These are phyloP conservation scores for Amphipyra berbera DNA, from an alignment of 2,888 invertebrate genomes.

Conservation along the genomic window DNA sequence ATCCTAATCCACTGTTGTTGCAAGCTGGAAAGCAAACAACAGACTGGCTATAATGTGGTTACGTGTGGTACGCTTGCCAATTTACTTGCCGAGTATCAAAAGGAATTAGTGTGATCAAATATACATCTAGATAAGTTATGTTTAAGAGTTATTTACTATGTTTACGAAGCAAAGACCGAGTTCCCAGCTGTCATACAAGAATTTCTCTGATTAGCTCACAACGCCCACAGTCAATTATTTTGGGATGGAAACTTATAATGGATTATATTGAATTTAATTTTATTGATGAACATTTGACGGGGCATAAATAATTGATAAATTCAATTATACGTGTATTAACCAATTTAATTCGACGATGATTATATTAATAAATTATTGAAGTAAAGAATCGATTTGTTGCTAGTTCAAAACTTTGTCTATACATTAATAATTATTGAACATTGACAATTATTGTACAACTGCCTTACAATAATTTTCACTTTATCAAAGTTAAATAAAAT, in stretches of 20 bases:
- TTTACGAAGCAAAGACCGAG: slow-evolving; percentile 9
- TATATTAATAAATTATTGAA: not conserved
- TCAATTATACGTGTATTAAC: slow-evolving; percentile 8
- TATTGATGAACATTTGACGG: slow-evolving; percentile 9
- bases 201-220: slow-evolving; percentile 10
- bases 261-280: slow-evolving; percentile 17
- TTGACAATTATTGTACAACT: not conserved
- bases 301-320: slow-evolving; percentile 17
- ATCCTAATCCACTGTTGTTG: slow-evolving; percentile 48
- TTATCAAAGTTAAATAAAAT: too few species aligned
- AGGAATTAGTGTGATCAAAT: slow-evolving; percentile 42
- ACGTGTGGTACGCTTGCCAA: slow-evolving; percentile 47
- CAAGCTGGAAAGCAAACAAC: slow-evolving; percentile 52
- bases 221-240: slow-evolving; percentile 11
- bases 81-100: slow-evolving; percentile 39
- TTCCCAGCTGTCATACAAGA: slow-evolving; percentile 13
- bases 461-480: too few species aligned
- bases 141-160: slow-evolving; percentile 17
- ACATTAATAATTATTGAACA: not conserved
- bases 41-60: slow-evolving; percentile 48
- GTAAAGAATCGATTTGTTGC: slow-evolving; percentile 1
- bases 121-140: slow-evolving; percentile 10
- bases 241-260: slow-evolving; percentile 11
- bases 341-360: slow-evolving; percentile 8
- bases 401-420: not conserved